phyloP scores from a whole-genome alignment of 2,113 vertebrate species.

The Notiomystis cincta region DNA sequence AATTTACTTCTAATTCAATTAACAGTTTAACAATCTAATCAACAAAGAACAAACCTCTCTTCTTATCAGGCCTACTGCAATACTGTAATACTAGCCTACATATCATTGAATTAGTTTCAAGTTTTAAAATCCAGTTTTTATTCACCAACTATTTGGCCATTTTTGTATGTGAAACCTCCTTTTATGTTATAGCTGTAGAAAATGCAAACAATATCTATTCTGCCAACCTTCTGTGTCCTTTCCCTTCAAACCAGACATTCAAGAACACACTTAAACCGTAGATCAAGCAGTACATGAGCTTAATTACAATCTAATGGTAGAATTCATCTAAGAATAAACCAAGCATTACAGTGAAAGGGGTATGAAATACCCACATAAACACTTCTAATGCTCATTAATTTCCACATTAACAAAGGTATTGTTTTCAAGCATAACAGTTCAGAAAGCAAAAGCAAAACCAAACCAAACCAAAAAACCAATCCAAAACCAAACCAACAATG shows the following conservation, averaged over 20 bases:
- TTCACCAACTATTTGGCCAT: neutral
- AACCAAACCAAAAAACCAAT: neutral
- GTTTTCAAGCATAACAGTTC: neutral
- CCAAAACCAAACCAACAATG: neutral
- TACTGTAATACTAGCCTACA: neutral
- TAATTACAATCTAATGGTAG: neutral
- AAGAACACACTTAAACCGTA: neutral
- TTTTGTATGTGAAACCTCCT: neutral
- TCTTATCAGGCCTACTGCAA: neutral
- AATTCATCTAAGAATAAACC: conserved; percentile 1
- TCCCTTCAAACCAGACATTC: neutral
- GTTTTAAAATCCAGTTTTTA: neutral
- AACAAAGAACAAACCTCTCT: neutral
- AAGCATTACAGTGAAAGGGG: neutral
- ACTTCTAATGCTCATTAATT: neutral
- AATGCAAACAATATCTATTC: neutral
- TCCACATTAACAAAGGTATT: neutral
- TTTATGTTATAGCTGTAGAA: neutral
- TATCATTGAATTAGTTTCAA: neutral
- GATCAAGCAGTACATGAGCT: neutral
- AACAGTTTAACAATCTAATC: neutral
- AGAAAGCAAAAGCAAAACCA: neutral
- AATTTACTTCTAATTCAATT: neutral
- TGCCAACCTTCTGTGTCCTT: neutral
- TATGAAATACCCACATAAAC: neutral